phyloP scores from a whole-genome alignment of 2,113 vertebrate genomes.

The Phaetusa simplex region DNA sequence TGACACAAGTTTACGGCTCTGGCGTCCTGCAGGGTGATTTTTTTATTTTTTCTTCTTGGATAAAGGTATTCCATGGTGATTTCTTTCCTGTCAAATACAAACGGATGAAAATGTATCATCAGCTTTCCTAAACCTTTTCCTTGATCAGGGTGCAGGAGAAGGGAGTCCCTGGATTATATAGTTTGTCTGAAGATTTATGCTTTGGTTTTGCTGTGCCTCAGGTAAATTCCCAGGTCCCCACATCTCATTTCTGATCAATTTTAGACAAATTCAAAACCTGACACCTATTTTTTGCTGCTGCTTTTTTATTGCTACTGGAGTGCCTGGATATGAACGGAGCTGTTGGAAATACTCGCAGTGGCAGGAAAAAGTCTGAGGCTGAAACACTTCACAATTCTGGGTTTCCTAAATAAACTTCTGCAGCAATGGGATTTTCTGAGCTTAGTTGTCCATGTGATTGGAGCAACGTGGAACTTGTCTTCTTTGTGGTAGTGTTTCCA shows the following conservation, averaged over 20 bases:
- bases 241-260: neutral
- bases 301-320: neutral
- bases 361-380: neutral
- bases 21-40: neutral
- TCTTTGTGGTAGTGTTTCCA: neutral
- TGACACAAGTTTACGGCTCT: neutral
- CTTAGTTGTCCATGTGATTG: neutral
- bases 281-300: neutral
- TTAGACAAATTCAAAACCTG: neutral
- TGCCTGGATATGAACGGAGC: neutral
- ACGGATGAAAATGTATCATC: neutral
- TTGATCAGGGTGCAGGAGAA: neutral
- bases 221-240: neutral
- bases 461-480: neutral
- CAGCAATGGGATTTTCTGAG: neutral
- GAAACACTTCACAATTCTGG: neutral
- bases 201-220: neutral
- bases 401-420: neutral
- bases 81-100: neutral
- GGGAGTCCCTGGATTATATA: neutral
- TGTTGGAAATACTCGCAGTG: neutral
- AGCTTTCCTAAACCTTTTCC: neutral
- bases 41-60: neutral
- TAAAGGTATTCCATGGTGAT: neutral
- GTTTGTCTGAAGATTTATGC: neutral